phyloP scores from a whole-genome alignment of 2,888 invertebrate genomes.

The Oxycera nigricornis region DNA sequence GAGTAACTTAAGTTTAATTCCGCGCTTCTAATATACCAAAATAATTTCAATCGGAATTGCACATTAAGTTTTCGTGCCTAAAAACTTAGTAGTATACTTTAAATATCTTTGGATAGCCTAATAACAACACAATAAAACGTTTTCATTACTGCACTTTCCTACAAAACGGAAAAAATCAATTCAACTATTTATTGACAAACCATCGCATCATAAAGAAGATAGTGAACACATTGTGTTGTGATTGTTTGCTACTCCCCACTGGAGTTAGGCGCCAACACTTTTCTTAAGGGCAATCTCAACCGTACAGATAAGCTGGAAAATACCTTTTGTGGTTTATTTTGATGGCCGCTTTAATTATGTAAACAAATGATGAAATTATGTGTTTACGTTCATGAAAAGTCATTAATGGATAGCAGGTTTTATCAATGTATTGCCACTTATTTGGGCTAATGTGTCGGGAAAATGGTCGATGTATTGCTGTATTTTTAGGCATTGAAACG shows the following conservation, averaged over 20 bases:
- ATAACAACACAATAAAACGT: constrained; percentile 10
- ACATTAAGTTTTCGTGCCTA: neutral
- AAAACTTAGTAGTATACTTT: neutral
- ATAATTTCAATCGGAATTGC: neutral
- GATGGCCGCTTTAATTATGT: neutral
- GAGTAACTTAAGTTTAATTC: no score
- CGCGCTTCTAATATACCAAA: no score
- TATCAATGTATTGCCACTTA: neutral
- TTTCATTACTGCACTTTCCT: no score
- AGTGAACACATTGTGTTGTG: constrained; percentile 11
- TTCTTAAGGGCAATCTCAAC: neutral
- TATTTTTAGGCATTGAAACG: no score
- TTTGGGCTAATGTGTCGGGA: constrained; percentile 7
- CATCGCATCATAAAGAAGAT: constrained; percentile 21
- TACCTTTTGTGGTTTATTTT: constrained; percentile 11
- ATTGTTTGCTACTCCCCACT: constrained; percentile 30
- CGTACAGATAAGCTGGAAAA: neutral
- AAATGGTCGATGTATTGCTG: no score
- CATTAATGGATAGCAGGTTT: neutral
- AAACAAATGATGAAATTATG: constrained; percentile 25
- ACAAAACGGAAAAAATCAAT: constrained; percentile 10
- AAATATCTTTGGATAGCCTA: constrained; percentile 11
- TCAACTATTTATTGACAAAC: constrained; percentile 30
- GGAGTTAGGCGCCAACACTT: constrained; percentile 34
- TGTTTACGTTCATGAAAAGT: constrained; percentile 26